phyloP scores from a whole-genome alignment of 1,140 invertebrate genomes.

The Drosophila prosaltans region DNA sequence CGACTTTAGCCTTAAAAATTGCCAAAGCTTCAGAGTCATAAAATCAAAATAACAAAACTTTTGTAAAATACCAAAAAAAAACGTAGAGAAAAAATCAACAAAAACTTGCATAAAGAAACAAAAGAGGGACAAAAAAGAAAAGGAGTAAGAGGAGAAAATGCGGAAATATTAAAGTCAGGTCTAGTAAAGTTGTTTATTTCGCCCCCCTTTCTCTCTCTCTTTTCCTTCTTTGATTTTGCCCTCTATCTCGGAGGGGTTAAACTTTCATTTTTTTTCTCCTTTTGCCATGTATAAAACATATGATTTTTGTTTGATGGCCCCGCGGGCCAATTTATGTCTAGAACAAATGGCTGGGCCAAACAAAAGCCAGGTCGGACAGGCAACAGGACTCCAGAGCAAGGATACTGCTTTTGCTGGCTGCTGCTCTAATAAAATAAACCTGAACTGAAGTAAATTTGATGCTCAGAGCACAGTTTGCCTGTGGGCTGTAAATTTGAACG shows the following conservation, averaged over 20 bases:
- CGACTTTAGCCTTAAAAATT: slow-evolving; percentile 46
- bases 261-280: slow-evolving; percentile 18
- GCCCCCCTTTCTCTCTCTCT: not conserved
- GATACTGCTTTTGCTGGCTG: not conserved
- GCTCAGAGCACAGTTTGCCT: slow-evolving; percentile 33
- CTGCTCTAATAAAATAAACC: slow-evolving; percentile 73
- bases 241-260: not conserved
- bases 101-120: not conserved
- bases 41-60: slow-evolving; percentile 75
- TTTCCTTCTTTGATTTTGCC: not conserved
- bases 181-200: slow-evolving; percentile 69
- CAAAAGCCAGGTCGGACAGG: slow-evolving; percentile 16
- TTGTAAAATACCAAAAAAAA: slow-evolving; percentile 19
- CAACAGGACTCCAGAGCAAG: not conserved
- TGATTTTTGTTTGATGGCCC: slow-evolving; percentile 77
- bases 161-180: slow-evolving; percentile 69
- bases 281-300: slow-evolving; percentile 76
- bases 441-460: slow-evolving; percentile 46
- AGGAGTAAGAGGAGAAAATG: not conserved
- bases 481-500: slow-evolving; percentile 76
- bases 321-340: slow-evolving; percentile 78
- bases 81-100: not conserved
- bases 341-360: slow-evolving; percentile 61
- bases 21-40: slow-evolving; percentile 60
- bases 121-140: slow-evolving; percentile 12